Percentiles rank a stretch among this genome's conserved stretches.
Evolutionary conservation across 2,888 invertebrate species (phyloP).

Genomic region (Galeruca laticollis): DNA sequence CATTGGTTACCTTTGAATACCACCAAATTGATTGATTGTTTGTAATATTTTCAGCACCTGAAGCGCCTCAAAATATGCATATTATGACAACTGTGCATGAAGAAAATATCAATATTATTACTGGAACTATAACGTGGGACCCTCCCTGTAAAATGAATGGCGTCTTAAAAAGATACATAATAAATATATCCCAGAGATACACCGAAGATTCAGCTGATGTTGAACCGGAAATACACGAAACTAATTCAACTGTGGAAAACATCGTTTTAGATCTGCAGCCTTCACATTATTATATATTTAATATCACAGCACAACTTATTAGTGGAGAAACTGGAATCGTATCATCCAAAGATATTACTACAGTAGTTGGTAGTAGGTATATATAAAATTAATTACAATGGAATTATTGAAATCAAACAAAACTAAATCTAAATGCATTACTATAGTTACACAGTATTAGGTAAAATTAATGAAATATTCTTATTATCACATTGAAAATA

Average conservation of each 20-base stretch:
- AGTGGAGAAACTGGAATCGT: constrained; percentile 25
- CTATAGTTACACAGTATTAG: too few species aligned
- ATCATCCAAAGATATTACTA: constrained; percentile 4
- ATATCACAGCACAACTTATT: constrained; percentile 23
- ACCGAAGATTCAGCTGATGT: constrained; percentile 1
- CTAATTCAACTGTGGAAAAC: neutral
- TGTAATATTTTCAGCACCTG: neutral
- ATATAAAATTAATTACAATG: neutral
- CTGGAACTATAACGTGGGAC: constrained; percentile 26
- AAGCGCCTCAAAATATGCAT: neutral
- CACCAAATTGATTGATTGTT: neutral
- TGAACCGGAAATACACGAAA: neutral
- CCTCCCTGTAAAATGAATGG: constrained; percentile 41
- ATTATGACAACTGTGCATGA: neutral
- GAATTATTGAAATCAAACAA: too few species aligned
- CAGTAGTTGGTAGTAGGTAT: constrained; percentile 42
- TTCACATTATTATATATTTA: constrained; percentile 29
- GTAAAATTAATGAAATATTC: too few species aligned
- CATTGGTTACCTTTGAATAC: too few species aligned
- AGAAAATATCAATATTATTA: neutral
- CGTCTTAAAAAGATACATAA: neutral
- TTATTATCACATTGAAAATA: too few species aligned
- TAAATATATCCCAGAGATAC: constrained; percentile 9
- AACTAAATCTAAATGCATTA: too few species aligned
- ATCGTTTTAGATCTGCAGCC: constrained; percentile 8